Evolutionary conservation across 2,888 invertebrate species (phyloP), one percentile per base, ranked within the genome.

Genomic region (Gisinianus flammeolus): DNA sequence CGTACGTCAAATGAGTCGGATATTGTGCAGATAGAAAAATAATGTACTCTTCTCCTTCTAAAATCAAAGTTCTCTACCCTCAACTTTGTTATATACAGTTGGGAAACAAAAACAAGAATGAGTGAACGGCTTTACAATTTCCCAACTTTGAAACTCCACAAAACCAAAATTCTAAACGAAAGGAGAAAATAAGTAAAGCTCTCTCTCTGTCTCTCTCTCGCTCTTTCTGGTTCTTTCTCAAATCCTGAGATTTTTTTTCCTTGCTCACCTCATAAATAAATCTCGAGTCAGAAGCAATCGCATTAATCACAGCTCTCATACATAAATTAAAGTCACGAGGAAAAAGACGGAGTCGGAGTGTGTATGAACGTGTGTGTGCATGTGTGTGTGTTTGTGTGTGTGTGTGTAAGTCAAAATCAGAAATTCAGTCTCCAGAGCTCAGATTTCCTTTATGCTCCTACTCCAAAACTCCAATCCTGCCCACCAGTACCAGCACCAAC

Each of bases 221-320:
- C 44, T n/a, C 30, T 31, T 24, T 75, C 44, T 73, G 22, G 52
- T 64, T 74, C 62, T 64, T 33, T 74, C 73, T 74, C 33, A 44
- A 74, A 44, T 74, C 73, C 73, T 74, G 73, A 74, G 73, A 64
- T 74, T 74, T 74, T 72, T 74, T 74, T 74, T 72, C 76, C 71
- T 70, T 76, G 70, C 73, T 82, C 81, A 83, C 81, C 83, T 83
- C 83, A 83, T 83, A 83, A 83, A 83, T 83, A 83, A 83, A 81
- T 83, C 83, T 80, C 72, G 78, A 35, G 22, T 74, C 73, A 74
- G 73, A 74, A 74, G 73, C 73, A 74, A 74, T 81, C 81, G 82
- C 82, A 83, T 83, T 83, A 83, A 83, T 83, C 83, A 83, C 82
- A 71, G 80, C 78, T 78, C 80, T 82, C 83, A 83, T 83, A 82